Evolutionary conservation across 2,113 vertebrate genomes (phyloP).

Genomic region (Lampris incognitus): DNA sequence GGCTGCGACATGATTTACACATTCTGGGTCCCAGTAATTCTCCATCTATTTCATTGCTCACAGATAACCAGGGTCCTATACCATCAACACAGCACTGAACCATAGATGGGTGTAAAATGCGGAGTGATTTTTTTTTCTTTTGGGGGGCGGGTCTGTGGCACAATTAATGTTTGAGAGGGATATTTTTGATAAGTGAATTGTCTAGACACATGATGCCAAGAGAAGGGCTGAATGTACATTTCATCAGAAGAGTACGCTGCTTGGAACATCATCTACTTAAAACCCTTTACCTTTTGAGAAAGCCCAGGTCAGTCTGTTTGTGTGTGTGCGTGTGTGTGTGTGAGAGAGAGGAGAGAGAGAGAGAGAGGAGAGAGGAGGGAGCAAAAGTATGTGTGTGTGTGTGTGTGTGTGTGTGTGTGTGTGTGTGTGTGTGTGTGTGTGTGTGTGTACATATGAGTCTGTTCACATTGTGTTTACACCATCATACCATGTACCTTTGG

Average conservation of each 20-base stretch:
- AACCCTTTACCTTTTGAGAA: slow-evolving; percentile 5
- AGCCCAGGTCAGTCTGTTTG: neutral
- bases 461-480: slow-evolving; percentile 46
- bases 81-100: slow-evolving; percentile 3
- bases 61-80: slow-evolving; percentile 43
- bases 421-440: slow-evolving; percentile 8
- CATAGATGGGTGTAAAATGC: neutral
- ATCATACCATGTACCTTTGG: slow-evolving; percentile 42
- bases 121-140: slow-evolving; percentile 42
- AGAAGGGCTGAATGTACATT: neutral
- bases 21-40: slow-evolving; percentile 16
- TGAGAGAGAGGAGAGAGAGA: no score
- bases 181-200: neutral
- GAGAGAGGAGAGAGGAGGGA: no score
- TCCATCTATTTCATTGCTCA: slow-evolving; percentile 22
- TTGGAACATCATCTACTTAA: no score
- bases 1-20: slow-evolving; percentile 21
- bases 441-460: slow-evolving; percentile 6
- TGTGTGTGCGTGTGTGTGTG: neutral
- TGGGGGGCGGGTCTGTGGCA: slow-evolving; percentile 1
- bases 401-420: neutral
- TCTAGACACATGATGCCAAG: slow-evolving; percentile 6
- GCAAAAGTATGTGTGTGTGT: neutral
- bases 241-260: no score
- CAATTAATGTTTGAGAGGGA: slow-evolving; percentile 4